Percentiles rank a stretch among this genome's conserved stretches.
These are phyloP conservation scores for Aphelenchoides bicaudatus DNA, from an alignment of 2,888 invertebrate species.

Conservation along the genomic window DNA sequence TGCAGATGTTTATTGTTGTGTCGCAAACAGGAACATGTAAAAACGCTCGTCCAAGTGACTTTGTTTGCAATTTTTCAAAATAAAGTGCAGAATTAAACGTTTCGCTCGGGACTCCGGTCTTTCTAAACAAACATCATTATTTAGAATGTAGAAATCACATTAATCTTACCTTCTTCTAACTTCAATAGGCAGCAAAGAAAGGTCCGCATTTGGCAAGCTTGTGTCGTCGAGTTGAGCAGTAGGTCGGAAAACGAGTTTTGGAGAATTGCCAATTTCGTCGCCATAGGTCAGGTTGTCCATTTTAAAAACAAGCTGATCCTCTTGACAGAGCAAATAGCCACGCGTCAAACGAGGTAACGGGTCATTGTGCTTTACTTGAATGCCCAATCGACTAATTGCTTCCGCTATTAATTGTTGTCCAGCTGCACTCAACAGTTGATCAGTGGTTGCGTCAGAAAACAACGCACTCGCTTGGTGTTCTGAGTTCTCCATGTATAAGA, in stretches of 20 bases:
- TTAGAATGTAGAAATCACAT: conserved; percentile 6
- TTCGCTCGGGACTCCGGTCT: conserved; percentile 25
- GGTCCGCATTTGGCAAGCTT: conserved; percentile 37
- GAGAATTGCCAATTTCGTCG: conserved; percentile 40
- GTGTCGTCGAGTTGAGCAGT: conserved; percentile 30
- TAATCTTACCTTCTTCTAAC: conserved; percentile 30
- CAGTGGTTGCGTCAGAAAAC: conserved; percentile 58
- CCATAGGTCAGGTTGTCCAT: conserved; percentile 41
- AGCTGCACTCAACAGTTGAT: conserved; percentile 28
- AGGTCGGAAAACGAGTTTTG: conserved; percentile 41
- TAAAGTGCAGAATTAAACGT: conserved; percentile 45
- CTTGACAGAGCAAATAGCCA: conserved; percentile 37
- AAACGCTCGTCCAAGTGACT: conserved; percentile 43
- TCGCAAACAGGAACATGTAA: conserved; percentile 53
- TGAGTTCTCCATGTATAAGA: conserved; percentile 57
- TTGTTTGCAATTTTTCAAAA: conserved; percentile 42
- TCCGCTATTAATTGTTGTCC: conserved; percentile 30
- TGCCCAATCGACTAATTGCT: conserved; percentile 35
- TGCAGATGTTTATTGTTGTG: conserved; percentile 55
- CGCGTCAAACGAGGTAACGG: conserved; percentile 14
- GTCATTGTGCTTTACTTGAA: conserved; percentile 19
- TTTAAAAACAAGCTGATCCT: conserved; percentile 27
- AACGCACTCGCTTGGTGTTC: conserved; percentile 52
- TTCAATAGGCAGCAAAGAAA: conserved; percentile 44
- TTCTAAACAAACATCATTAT: conserved; percentile 10